Conservation (phyloP, 2,888 invertebrate species). For the Leucophenga maculata region DNA sequence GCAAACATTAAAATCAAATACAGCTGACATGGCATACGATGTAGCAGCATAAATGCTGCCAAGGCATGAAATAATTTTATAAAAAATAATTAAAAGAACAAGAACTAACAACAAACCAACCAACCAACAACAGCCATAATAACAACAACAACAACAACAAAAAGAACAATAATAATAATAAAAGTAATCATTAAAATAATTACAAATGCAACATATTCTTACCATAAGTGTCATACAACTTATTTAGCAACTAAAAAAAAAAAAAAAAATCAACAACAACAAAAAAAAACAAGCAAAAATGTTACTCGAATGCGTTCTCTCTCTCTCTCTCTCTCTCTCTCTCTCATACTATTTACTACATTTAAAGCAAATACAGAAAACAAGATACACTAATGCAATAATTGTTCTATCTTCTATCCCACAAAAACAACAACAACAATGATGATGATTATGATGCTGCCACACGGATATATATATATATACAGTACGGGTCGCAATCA, state of each 20-base stretch:
- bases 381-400: background rate
- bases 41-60: background rate
- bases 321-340: background rate
- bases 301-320: background rate
- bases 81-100: background rate
- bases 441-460: background rate
- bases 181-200: constrained; percentile 42
- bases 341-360: too few species aligned
- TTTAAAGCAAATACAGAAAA: too few species aligned
- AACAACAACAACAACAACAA: constrained; percentile 33
- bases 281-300: constrained; percentile 11
- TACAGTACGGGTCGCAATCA: constrained; percentile 67
- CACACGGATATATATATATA: background rate
- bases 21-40: constrained; percentile 7
- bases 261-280: constrained; percentile 34
- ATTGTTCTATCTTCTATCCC: constrained; percentile 4
- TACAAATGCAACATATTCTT: constrained; percentile 19
- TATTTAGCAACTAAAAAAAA: constrained; percentile 2
- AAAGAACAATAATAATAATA: constrained; percentile 52
- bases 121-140: constrained; percentile 36
- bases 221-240: constrained; percentile 25
- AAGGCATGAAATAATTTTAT: constrained; percentile 1
- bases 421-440: too few species aligned
- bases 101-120: constrained; percentile 39
- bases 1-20: constrained; percentile 23